Evolutionary conservation across 2,113 vertebrate genomes (phyloP).

Genomic region (Rhineura floridana): DNA sequence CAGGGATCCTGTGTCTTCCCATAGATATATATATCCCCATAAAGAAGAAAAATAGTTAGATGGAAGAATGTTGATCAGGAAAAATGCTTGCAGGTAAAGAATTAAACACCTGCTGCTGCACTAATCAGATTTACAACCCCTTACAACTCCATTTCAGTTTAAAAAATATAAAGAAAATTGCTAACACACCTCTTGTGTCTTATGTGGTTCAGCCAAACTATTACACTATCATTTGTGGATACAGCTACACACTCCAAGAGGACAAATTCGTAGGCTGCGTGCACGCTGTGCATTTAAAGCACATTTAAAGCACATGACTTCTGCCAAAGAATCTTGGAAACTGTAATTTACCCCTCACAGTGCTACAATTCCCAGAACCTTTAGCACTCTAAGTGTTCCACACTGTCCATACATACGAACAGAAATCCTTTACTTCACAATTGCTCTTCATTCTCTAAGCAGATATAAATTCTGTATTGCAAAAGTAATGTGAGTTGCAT

Average conservation of each 20-base stretch:
- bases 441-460: not conserved
- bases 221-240: not conserved
- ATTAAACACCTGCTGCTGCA: not conserved
- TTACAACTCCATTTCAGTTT: too few relatives aligned
- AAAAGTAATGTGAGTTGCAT: not conserved
- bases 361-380: too few relatives aligned
- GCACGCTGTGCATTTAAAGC: too few relatives aligned
- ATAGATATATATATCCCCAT: too few relatives aligned
- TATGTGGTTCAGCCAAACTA: not conserved
- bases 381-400: too few relatives aligned
- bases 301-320: too few relatives aligned
- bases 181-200: not conserved
- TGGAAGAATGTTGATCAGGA: not conserved
- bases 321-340: too few relatives aligned
- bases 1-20: not conserved
- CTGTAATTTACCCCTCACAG: too few relatives aligned
- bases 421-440: not conserved
- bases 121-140: not conserved
- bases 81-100: not conserved
- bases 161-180: too few relatives aligned
- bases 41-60: not conserved
- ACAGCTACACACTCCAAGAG: not conserved
- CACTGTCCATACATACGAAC: not conserved
- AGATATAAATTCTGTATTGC: not conserved
- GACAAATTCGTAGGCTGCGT: too few relatives aligned